phyloP scores from a whole-genome alignment of 2,797 vertebrate species.

The Periophthalmus magnuspinnatus region DNA sequence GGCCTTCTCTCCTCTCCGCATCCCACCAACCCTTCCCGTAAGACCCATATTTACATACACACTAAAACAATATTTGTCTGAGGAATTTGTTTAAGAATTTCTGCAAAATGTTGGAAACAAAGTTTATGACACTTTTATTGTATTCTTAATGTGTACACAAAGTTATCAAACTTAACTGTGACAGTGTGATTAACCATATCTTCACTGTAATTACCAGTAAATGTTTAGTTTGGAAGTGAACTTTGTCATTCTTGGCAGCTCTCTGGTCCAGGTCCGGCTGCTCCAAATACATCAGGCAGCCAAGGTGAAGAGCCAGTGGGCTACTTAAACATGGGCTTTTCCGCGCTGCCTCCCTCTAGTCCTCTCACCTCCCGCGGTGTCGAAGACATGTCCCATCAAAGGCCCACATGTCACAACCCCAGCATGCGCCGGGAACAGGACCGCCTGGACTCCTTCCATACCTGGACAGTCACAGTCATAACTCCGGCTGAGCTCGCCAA shows the following conservation, averaged over 20 bases:
- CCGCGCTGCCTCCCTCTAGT: slow-evolving; percentile 79
- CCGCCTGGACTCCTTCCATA: slow-evolving; percentile 85
- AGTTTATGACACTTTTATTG: background rate
- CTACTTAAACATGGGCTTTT: slow-evolving; percentile 82
- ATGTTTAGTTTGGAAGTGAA: no score
- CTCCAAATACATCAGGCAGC: slow-evolving; percentile 48
- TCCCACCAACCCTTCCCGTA: slow-evolving; percentile 68
- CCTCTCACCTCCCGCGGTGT: slow-evolving; percentile 80
- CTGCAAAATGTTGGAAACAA: background rate
- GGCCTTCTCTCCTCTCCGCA: slow-evolving; percentile 83
- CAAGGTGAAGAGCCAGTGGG: slow-evolving; percentile 78
- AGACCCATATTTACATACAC: slow-evolving; percentile 15
- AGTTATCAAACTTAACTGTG: background rate
- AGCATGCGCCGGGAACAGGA: slow-evolving; percentile 91
- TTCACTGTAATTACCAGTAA: no score
- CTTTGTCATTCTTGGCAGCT: slow-evolving; percentile 38
- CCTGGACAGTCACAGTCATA: slow-evolving; percentile 86
- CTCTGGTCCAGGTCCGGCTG: slow-evolving; percentile 59
- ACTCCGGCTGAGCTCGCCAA: slow-evolving; percentile 88
- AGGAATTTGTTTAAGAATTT: background rate
- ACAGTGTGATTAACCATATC: background rate
- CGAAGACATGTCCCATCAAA: slow-evolving; percentile 85
- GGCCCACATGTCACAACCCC: slow-evolving; percentile 81
- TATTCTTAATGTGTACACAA: background rate
- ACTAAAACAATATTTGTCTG: background rate